Evolutionary conservation across 2,888 invertebrate species (phyloP), one percentile per base, ranked within the genome.

Genomic region (Hyposoter dolosus): DNA sequence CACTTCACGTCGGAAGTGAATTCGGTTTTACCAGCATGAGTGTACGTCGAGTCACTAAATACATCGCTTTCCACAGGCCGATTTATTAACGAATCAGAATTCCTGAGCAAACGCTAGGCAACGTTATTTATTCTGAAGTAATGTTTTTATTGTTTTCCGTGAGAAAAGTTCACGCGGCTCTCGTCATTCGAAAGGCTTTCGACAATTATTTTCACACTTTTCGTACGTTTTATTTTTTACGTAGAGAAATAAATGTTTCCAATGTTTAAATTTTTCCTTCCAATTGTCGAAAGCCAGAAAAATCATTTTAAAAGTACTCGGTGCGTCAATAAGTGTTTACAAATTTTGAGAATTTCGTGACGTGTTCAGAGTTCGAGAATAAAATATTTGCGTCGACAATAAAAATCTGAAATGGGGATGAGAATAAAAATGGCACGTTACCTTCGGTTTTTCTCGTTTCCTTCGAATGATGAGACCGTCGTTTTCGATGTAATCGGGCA

Each of bases 401-500:
- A 19, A 53, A 53, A 53, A 19, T 28, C 5, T 15, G 10, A 40
- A 40, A 15, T 56, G 28, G 35, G 6, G 6, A 28, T 15, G 4
- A 28, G 15, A 28, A 60, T 5, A 60, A 60, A 60, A 60, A 28
- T 28, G 15, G 1, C 3, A 81, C 28, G 96, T 96, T 92, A 97
- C 97, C 97, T 97, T 97, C 91, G 97, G 96, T 91, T 96, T 95
- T 92, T 96, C 96, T 85, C 96, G 95, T 90, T 96, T 96, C 91
- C 95, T 95, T 90, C 96, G 95, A 90, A 96, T 96, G 90, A 97
- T 95, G 93, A 97, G 95, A 90, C 97, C 98, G 95, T 98, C 98
- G 95, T 98, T 98, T 94, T 98, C 98, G 92, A 98, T 97, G 94
- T 98, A 98, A 95, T 98, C 98, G 75, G 98, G 98, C 91, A 98